Evolutionary conservation across 2,888 invertebrate species (phyloP), one percentile per base, ranked within the genome.

Genomic region (Hydroisotoma schaefferi): DNA sequence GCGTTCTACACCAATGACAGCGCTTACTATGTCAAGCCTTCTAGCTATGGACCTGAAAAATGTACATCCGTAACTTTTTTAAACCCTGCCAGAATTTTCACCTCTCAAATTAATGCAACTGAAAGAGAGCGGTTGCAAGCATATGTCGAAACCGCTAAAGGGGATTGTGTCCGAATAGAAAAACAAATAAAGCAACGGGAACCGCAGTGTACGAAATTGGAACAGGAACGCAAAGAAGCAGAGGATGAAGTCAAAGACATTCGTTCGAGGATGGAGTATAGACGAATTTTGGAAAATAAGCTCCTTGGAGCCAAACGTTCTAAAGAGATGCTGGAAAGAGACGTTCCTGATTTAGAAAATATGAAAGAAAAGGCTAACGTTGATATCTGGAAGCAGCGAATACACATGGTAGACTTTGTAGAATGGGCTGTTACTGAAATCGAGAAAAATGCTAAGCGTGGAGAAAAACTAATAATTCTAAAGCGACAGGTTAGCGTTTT

Each of bases 61-160:
- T 27, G 33, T 51, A 22, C 28, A 23, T 47, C 47, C 6, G 20
- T 20, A 15, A 23, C 12, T 47, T 47, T 23, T 47, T 56, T 70
- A 5, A 27, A 47, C 3, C 20, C 43, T 15, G 65, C 72, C 8
- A 58, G 57, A n/a, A 57, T 72, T 5, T 69, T 72, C 59, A 72
- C 72, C 1, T 63, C 62, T 12, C 55, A 69, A 44, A 67, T 72
- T 15, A 70, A 70, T 57, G 63, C 66, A 15, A 26, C 48, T 15
- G 71, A 71, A 28, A 59, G 57, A 29, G 51, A 59, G 8, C 53
- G 55, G 37, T 52, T 73, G 1, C 54, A 63, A 8, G 67, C 60
- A 6, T 49, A 49, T 10, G 27, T 49, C 5, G 3, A 18, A 28
- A n/a, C 26, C 15, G n/a, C 22, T n/a, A 64, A 26, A 48, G 44